phyloP scores from a whole-genome alignment of 2,113 vertebrate species.

The Sapajus apella region DNA sequence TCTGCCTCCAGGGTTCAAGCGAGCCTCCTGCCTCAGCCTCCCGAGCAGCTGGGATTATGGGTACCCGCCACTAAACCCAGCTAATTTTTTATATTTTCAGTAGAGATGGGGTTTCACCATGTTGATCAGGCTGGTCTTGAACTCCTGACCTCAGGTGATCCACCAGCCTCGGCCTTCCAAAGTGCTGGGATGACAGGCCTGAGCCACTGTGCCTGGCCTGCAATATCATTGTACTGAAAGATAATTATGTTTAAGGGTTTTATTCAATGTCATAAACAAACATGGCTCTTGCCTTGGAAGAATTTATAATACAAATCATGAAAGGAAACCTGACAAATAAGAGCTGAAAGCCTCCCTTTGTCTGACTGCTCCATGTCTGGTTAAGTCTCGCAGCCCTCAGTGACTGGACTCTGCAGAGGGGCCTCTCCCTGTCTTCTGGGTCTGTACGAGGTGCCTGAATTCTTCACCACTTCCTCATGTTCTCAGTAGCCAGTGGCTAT shows the following conservation, averaged over 20 bases:
- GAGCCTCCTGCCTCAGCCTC: too few species aligned
- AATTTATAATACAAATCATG: not conserved
- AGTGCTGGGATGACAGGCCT: too few species aligned
- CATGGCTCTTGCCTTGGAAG: not conserved
- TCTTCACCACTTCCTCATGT: not conserved
- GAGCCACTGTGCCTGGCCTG: not conserved
- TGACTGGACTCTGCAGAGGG: not conserved
- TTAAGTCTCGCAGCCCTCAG: not conserved
- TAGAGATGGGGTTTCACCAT: too few species aligned
- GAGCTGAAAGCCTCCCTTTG: not conserved
- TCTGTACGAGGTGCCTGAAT: not conserved
- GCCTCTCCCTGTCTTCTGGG: not conserved
- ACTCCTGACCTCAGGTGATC: too few species aligned
- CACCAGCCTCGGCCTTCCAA: too few species aligned
- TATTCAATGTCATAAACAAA: constrained; percentile 19
- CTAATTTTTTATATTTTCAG: too few species aligned
- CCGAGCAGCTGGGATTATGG: too few species aligned
- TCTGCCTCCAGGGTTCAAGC: too few species aligned
- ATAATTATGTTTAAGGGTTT: not conserved
- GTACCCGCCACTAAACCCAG: too few species aligned
- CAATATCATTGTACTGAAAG: not conserved
- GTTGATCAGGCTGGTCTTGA: too few species aligned
- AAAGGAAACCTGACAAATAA: constrained; percentile 29
- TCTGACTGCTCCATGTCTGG: too few species aligned
- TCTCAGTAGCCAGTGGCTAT: not conserved